These are phyloP conservation scores for Himalopsyche phryganea DNA, from an alignment of 1,140 invertebrate species.

Conservation along the genomic window DNA sequence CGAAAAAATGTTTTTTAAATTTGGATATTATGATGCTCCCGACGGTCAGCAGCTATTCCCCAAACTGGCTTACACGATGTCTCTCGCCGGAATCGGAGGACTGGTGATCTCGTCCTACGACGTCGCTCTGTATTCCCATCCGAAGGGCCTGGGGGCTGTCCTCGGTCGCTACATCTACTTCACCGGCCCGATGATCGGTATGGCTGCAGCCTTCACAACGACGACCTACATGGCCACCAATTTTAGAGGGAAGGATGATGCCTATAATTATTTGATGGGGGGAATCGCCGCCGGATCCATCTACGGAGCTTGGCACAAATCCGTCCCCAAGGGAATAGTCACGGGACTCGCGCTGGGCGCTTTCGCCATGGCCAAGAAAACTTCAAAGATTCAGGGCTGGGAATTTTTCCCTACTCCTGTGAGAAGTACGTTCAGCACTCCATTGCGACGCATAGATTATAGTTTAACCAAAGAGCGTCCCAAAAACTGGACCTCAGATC, in stretches of 20 bases:
- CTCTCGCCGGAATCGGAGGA: slow-evolving; percentile 53
- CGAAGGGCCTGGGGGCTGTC: slow-evolving; percentile 47
- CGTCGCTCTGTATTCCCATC: slow-evolving; percentile 56
- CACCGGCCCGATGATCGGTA: slow-evolving; percentile 58
- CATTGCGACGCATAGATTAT: background rate
- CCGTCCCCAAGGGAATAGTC: slow-evolving; percentile 35
- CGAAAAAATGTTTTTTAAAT: slow-evolving; percentile 25
- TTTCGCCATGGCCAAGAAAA: slow-evolving; percentile 58
- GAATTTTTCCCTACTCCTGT: slow-evolving; percentile 45
- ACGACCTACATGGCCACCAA: slow-evolving; percentile 57
- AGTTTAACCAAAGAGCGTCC: slow-evolving; percentile 5
- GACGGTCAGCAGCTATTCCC: slow-evolving; percentile 64
- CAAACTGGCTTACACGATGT: slow-evolving; percentile 60
- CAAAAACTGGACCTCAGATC: slow-evolving; percentile 19
- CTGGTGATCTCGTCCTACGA: slow-evolving; percentile 54
- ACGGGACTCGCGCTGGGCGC: slow-evolving; percentile 43
- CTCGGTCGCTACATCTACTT: slow-evolving; percentile 37
- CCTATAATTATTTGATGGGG: slow-evolving; percentile 58
- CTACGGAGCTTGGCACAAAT: slow-evolving; percentile 54
- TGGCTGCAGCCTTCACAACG: slow-evolving; percentile 61
- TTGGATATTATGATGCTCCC: slow-evolving; percentile 65
- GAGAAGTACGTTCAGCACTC: slow-evolving; percentile 1
- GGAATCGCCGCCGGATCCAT: slow-evolving; percentile 56
- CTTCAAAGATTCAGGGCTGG: slow-evolving; percentile 51
- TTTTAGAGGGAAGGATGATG: slow-evolving; percentile 63